Evolutionary conservation across 2,888 invertebrate species (phyloP).

Genomic region (Ashinkailepas kermadecensis): DNA sequence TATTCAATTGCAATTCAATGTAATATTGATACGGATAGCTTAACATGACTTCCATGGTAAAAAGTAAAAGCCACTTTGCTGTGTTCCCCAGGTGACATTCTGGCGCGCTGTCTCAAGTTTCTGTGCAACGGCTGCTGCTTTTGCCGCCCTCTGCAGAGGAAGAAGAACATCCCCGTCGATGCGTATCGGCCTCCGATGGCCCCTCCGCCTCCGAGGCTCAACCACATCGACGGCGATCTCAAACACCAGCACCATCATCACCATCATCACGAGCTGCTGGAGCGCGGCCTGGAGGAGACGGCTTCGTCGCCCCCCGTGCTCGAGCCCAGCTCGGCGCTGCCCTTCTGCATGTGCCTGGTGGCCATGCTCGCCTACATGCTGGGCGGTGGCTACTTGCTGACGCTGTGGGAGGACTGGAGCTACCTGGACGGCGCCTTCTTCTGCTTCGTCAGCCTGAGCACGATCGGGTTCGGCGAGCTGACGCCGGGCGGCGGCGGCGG

Average conservation of each 20-base stretch:
- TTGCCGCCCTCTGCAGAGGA: neutral
- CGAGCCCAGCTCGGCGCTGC: conserved; percentile 20
- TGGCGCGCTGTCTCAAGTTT: conserved; percentile 9
- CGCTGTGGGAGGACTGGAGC: conserved; percentile 32
- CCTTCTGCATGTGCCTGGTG: conserved; percentile 32
- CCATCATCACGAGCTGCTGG: neutral
- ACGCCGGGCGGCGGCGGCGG: conserved; percentile 26
- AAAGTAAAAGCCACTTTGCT: no score
- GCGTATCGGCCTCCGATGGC: neutral
- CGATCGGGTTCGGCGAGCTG: conserved; percentile 34
- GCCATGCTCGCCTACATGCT: conserved; percentile 33
- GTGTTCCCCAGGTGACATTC: neutral
- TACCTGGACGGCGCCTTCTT: conserved; percentile 33
- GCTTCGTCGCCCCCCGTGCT: neutral
- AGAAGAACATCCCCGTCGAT: no score
- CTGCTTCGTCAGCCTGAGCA: conserved; percentile 34
- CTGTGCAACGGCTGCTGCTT: neutral
- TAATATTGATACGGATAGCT: no score
- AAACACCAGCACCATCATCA: neutral
- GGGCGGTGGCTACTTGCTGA: conserved; percentile 32
- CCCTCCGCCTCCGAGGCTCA: neutral
- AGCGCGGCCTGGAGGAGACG: neutral
- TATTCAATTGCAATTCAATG: no score
- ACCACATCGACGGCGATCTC: conserved; percentile 3
- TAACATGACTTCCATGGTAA: no score